phyloP scores from a whole-genome alignment of 2,797 vertebrate species.

The Acanthurus tractus region DNA sequence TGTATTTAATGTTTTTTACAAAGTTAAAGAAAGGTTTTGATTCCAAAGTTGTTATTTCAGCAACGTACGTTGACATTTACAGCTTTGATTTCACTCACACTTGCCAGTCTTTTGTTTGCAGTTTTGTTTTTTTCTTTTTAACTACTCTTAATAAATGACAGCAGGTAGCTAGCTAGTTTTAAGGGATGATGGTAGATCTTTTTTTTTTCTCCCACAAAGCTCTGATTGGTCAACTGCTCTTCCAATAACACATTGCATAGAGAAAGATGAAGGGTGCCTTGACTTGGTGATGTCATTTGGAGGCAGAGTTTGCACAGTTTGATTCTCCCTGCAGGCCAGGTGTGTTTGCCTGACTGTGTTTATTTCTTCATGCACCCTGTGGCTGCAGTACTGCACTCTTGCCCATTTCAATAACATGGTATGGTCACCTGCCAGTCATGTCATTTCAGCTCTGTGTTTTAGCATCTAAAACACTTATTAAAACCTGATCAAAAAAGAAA shows the following conservation, averaged over 20 bases:
- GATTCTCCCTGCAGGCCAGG: constrained; percentile 37
- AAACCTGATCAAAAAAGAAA: no score
- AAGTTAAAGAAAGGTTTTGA: neutral
- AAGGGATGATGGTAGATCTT: neutral
- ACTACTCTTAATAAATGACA: neutral
- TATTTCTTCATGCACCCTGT: constrained; percentile 31
- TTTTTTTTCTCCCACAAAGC: neutral
- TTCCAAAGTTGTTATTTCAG: neutral
- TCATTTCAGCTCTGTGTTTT: no score
- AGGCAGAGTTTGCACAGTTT: constrained; percentile 18
- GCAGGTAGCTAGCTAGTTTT: neutral
- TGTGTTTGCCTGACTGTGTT: constrained; percentile 23
- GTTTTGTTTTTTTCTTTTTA: neutral
- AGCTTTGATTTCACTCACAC: neutral
- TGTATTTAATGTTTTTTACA: neutral
- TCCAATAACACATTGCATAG: neutral
- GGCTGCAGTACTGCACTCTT: no score
- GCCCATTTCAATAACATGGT: no score
- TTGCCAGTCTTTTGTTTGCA: neutral
- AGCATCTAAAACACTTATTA: no score
- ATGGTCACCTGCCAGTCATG: no score
- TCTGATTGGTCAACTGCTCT: neutral
- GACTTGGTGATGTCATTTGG: no score
- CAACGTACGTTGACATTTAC: neutral
- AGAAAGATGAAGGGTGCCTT: no score